Percentiles rank a stretch among this genome's conserved stretches.
These are phyloP conservation scores for Phyllotis vaccarum DNA, from an alignment of 2,797 vertebrate genomes.

Conservation along the genomic window DNA sequence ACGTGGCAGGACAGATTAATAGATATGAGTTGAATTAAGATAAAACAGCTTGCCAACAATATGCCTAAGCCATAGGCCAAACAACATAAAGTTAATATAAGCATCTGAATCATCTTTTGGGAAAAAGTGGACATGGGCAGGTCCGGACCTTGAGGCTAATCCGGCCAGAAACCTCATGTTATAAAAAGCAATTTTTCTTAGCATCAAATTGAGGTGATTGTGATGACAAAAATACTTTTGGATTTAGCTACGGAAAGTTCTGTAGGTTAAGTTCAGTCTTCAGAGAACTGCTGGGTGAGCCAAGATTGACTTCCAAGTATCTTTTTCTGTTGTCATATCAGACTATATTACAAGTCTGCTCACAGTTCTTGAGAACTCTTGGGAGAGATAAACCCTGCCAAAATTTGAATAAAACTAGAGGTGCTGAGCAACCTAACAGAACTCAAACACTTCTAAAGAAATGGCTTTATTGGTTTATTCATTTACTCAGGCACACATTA, in stretches of 20 bases:
- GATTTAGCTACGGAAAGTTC: background rate
- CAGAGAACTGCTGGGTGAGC: background rate
- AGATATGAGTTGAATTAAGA: too few species aligned
- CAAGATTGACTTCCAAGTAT: background rate
- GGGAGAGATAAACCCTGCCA: background rate
- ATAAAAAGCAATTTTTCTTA: background rate
- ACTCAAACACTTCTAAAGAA: background rate
- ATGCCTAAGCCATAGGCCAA: too few species aligned
- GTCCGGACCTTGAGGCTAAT: too few species aligned
- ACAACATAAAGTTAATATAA: too few species aligned
- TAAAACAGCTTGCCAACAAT: too few species aligned
- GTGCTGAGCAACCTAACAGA: background rate
- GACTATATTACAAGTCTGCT: background rate
- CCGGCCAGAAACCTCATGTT: too few species aligned
- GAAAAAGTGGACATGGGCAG: too few species aligned
- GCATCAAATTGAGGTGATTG: background rate
- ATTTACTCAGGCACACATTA: background rate
- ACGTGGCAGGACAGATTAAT: too few species aligned
- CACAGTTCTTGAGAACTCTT: background rate
- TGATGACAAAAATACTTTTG: background rate
- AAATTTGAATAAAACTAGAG: background rate
- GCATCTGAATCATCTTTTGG: too few species aligned
- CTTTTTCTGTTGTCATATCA: background rate
- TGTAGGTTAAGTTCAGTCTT: background rate
- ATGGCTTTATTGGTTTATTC: background rate